Conservation (phyloP, 2,888 invertebrate species). For the Ommatoiulus sabulosus region DNA sequence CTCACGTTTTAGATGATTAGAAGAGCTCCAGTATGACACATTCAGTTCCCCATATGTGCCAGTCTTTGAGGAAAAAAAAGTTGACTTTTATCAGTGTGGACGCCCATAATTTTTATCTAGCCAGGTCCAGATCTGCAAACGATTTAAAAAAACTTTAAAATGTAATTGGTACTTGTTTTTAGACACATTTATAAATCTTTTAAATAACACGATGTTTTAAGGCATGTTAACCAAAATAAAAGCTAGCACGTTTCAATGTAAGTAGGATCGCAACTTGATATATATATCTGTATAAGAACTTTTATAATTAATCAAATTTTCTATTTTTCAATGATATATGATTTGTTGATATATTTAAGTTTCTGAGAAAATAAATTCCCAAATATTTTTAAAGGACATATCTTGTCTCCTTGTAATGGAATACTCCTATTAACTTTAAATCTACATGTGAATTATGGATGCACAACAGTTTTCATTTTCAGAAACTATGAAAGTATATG, state of each 20-base stretch:
- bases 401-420: no score
- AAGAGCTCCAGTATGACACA: neutral
- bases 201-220: neutral
- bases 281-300: neutral
- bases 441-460: no score
- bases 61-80: neutral
- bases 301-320: conserved; percentile 18
- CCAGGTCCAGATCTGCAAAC: no score
- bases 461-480: no score
- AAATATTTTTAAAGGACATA: neutral
- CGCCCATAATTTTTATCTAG: no score
- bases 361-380: neutral
- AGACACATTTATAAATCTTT: neutral
- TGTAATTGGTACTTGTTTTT: no score
- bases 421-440: no score
- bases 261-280: neutral
- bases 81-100: neutral
- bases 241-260: neutral
- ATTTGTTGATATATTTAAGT: conserved; percentile 20
- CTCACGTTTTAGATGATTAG: neutral
- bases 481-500: no score
- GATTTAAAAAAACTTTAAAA: no score
- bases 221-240: neutral
- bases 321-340: conserved; percentile 9
- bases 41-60: neutral